Evolutionary conservation across 2,888 invertebrate species (phyloP).

Genomic region (Scaptomyza reducta): DNA sequence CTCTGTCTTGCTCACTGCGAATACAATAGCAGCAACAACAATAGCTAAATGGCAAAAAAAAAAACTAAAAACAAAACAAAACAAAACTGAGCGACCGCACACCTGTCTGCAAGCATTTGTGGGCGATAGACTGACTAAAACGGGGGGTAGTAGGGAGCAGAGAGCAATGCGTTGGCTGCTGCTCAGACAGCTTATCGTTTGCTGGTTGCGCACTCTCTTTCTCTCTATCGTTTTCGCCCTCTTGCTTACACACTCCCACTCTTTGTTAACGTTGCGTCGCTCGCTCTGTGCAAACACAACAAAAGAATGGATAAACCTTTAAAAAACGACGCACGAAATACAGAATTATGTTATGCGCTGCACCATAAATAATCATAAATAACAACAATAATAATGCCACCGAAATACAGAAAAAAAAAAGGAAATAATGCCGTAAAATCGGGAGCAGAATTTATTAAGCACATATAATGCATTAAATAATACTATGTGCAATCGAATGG

Average conservation of each 20-base stretch:
- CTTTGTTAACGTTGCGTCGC: constrained; percentile 25
- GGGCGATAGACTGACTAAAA: constrained; percentile 11
- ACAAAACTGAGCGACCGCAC: constrained; percentile 37
- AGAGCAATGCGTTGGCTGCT: constrained; percentile 32
- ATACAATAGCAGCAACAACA: constrained; percentile 38
- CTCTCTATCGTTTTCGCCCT: background rate
- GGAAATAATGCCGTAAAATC: constrained; percentile 15
- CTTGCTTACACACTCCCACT: constrained; percentile 12
- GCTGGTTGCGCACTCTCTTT: constrained; percentile 42
- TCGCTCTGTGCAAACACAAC: constrained; percentile 32
- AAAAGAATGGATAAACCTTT: constrained; percentile 30
- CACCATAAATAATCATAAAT: constrained; percentile 55
- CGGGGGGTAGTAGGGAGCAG: background rate
- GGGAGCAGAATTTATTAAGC: constrained; percentile 15
- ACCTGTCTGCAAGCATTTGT: constrained; percentile 54
- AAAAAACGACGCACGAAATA: constrained; percentile 41
- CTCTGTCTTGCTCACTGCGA: background rate
- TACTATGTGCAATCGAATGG: constrained; percentile 7
- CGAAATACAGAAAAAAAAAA: constrained; percentile 9
- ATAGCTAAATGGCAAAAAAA: constrained; percentile 17
- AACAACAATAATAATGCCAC: constrained; percentile 35
- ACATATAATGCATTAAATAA: constrained; percentile 25
- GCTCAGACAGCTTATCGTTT: constrained; percentile 54
- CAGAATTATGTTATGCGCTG: constrained; percentile 50
- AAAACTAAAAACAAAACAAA: background rate